Evolutionary conservation across 2,888 invertebrate species (phyloP), one percentile per base, ranked within the genome.

Genomic region (Nymphalis urticae): DNA sequence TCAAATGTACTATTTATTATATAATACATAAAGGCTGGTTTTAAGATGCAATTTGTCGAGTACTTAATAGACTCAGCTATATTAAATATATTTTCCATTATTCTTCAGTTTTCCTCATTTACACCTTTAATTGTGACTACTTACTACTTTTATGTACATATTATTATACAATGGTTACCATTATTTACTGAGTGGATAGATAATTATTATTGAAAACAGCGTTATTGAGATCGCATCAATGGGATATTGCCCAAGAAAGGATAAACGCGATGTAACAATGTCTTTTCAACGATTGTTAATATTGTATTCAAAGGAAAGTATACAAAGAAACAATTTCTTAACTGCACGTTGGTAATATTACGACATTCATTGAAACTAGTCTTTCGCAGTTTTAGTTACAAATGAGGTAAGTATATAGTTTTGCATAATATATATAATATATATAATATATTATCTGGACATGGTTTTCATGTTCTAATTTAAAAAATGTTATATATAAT

Each of bases 261-360:
- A 58, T 58, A 58, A 58, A 58, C 16, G 13, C 42, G 10, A 21
- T 58, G 42, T 42, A 42, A 58, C 58, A 58, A 58, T 42, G 58
- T 42, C 36, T 42, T 58, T 36, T 42, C 42, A 58, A 58, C 19
- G 19, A 56, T 56, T 56, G 32, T 56, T 56, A 42, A 58, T 58
- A 36, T 58, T 58, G 42, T 58, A 42, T 58, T 58, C 58, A 19
- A 36, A 58, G 36, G 58, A 58, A 58, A 58, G 58, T 58, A 19
- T 42, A 58, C 42, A 58, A 42, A 58, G 36, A 58, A 58, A 58
- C 54, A 32, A 19, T 58, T 56, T 56, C 32, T 56, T 56, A 32
- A 53, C 21, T 53, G 24, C 19, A 50, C 17, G 9, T 56, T n/a
- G 32, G 32, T 32, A 17, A 53, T 27, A 53, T 10, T 53, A 24